Evolutionary conservation across 2,113 vertebrate genomes (phyloP).

Genomic region (Phalacrocorax pelagicus): DNA sequence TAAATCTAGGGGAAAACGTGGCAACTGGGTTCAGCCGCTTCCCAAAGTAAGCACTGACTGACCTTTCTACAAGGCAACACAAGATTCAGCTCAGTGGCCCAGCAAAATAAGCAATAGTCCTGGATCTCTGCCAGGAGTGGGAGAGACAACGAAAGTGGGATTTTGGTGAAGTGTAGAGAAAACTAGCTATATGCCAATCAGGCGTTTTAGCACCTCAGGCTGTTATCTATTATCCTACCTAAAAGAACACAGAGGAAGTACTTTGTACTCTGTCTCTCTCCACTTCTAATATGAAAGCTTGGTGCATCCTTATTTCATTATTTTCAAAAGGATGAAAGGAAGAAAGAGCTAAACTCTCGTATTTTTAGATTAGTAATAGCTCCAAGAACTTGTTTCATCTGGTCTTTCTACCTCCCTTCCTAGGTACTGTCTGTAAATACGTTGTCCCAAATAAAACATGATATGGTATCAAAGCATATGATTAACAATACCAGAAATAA

Average conservation of each 20-base stretch:
- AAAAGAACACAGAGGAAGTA: neutral
- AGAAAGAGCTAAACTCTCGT: neutral
- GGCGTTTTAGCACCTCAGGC: neutral
- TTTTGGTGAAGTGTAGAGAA: neutral
- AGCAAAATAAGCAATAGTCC: neutral
- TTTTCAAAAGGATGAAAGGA: neutral
- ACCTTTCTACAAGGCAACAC: neutral
- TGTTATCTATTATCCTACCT: neutral
- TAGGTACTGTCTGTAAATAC: neutral
- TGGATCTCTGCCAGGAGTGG: neutral
- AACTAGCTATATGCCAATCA: neutral
- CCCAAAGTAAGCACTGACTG: neutral
- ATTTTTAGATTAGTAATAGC: neutral
- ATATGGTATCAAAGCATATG: neutral
- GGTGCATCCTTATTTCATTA: neutral
- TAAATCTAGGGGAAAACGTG: neutral
- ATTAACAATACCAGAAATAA: neutral
- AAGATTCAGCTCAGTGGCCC: neutral
- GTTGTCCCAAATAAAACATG: neutral
- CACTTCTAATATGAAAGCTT: neutral
- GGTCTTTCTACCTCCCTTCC: neutral
- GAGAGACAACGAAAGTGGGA: neutral
- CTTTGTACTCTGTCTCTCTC: neutral
- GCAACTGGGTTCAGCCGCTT: neutral
- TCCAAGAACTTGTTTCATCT: neutral